Conservation (phyloP, 1,140 invertebrate genomes). For the Gonioctena quinquepunctata region DNA sequence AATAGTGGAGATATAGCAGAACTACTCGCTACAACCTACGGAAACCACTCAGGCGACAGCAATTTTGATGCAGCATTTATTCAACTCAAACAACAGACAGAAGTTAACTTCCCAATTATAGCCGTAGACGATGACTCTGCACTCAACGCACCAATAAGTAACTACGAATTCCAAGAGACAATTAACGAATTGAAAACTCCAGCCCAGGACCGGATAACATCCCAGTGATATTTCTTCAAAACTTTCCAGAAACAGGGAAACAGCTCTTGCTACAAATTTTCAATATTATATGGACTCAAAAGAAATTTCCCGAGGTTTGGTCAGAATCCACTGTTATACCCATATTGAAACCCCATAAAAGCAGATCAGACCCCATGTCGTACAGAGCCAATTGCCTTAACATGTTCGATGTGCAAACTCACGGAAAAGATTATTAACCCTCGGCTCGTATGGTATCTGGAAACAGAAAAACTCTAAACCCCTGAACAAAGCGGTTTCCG, state of each 20-base stretch:
- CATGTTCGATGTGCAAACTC: constrained; percentile 20
- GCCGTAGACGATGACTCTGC: not conserved
- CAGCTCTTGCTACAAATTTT: not conserved
- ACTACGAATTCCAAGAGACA: not conserved
- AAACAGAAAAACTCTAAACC: constrained; percentile 12
- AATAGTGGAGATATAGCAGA: not conserved
- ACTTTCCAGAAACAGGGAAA: not conserved
- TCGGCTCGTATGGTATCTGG: constrained; percentile 10
- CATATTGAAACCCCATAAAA: constrained; percentile 15
- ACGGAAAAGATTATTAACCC: constrained; percentile 20
- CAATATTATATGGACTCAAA: not conserved
- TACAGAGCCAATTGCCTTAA: constrained; percentile 20
- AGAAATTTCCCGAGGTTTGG: constrained; percentile 1
- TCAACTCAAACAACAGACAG: not conserved
- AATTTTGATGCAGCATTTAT: not conserved
- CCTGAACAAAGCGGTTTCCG: constrained; percentile 5
- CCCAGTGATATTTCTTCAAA: not conserved
- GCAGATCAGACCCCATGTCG: not conserved
- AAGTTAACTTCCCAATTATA: not conserved
- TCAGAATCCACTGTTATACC: constrained; percentile 16
- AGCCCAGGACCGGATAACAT: constrained; percentile 8
- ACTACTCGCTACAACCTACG: not conserved
- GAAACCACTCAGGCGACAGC: too few species aligned
- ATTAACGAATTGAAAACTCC: not conserved
- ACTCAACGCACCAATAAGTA: not conserved